Percentiles rank a stretch among this genome's conserved stretches.
Evolutionary conservation across 2,113 vertebrate genomes (phyloP).

Genomic region (Sylvietta virens): DNA sequence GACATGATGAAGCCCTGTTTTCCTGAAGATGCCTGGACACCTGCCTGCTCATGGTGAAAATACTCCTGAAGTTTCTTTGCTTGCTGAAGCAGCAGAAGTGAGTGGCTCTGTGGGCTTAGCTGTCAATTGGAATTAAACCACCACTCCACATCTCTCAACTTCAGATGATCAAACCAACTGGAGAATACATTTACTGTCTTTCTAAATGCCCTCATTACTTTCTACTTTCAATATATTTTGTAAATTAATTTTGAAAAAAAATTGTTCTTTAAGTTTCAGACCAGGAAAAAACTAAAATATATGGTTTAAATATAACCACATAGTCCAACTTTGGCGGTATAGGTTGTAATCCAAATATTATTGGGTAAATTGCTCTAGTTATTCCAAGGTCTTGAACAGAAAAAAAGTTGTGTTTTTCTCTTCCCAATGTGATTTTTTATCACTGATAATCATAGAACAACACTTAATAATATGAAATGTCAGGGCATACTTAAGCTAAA

Average conservation of each 20-base stretch:
- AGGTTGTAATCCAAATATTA: not conserved
- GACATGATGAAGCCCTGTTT: not conserved
- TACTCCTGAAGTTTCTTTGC: not conserved
- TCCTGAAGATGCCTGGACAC: not conserved
- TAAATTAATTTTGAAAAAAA: not conserved
- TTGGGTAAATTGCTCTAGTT: not conserved
- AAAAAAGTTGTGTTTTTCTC: not conserved
- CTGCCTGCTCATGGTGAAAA: not conserved
- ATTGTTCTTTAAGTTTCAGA: not conserved
- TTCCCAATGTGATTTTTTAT: not conserved
- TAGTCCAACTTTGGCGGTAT: not conserved
- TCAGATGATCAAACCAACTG: not conserved
- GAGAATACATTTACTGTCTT: not conserved
- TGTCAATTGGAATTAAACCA: not conserved
- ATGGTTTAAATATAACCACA: not conserved
- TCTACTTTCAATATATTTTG: not conserved
- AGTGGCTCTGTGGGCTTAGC: not conserved
- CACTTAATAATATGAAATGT: not conserved
- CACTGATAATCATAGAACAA: not conserved
- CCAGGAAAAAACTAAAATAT: not conserved
- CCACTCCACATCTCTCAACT: not conserved
- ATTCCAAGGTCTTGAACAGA: not conserved
- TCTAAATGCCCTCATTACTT: not conserved
- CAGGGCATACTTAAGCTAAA: not conserved
- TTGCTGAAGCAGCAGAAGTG: not conserved